phyloP scores from a whole-genome alignment of 2,888 invertebrate genomes.

The Amphipoea lucens region DNA sequence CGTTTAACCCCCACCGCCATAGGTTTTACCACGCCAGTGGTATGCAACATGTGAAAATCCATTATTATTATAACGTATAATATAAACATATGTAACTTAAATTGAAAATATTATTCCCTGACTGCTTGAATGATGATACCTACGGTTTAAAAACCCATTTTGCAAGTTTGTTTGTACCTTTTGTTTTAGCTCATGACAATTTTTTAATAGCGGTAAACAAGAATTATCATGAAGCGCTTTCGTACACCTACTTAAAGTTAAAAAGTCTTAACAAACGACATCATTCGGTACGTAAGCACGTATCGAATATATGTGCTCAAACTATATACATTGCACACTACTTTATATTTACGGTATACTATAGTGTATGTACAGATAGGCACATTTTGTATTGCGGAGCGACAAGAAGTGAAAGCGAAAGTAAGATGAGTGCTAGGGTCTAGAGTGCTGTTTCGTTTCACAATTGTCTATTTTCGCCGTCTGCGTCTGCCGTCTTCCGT shows the following conservation, averaged over 20 bases:
- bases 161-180: background rate
- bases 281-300: constrained; percentile 6
- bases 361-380: constrained; percentile 5
- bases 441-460: constrained; percentile 71
- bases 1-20: background rate
- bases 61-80: background rate
- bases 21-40: background rate
- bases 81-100: background rate
- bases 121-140: background rate
- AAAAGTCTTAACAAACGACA: background rate
- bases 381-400: constrained; percentile 32
- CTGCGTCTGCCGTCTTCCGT: constrained; percentile 59
- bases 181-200: background rate
- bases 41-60: constrained; percentile 34
- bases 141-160: too few relatives aligned
- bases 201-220: background rate
- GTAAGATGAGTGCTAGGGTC: constrained; percentile 68
- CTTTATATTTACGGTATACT: background rate
- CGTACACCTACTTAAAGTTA: background rate
- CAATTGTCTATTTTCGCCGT: constrained; percentile 75
- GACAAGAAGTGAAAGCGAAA: constrained; percentile 57
- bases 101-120: background rate
- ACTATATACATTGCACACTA: constrained; percentile 46
- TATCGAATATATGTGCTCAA: constrained; percentile 33
- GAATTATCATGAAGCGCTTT: background rate